A percentile compares a stretch with the other conserved stretches of the same genome.
phyloP scores from a whole-genome alignment of 2,888 invertebrate genomes.

The Cryptops parisi region DNA sequence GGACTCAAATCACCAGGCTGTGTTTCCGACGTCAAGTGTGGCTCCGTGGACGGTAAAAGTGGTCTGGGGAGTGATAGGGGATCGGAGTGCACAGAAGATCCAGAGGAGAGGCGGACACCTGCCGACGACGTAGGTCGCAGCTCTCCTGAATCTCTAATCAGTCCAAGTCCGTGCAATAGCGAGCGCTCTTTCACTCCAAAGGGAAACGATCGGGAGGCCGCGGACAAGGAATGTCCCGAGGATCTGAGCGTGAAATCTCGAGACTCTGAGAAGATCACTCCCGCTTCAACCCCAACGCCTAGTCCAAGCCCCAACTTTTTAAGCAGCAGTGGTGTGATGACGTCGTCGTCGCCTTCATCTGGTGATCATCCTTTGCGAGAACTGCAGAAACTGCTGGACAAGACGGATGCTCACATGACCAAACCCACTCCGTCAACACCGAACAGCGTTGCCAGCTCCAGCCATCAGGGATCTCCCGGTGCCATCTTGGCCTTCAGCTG shows the following conservation, averaged over 20 bases:
- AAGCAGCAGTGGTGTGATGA: constrained; percentile 39
- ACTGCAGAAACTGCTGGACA: constrained; percentile 87
- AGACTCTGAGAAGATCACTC: constrained; percentile 6
- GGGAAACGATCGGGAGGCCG: neutral
- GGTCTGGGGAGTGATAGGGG: neutral
- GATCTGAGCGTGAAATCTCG: constrained; percentile 13
- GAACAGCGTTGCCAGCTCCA: constrained; percentile 18
- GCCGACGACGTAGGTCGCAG: neutral
- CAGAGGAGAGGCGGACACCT: constrained; percentile 1
- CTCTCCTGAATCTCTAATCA: constrained; percentile 11
- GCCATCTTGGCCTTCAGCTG: constrained; percentile 81
- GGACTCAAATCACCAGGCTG: constrained; percentile 7
- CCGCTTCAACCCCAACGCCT: constrained; percentile 2
- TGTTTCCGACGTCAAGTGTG: neutral
- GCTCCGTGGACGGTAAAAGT: neutral
- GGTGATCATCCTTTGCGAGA: constrained; percentile 78
- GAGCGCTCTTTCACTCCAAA: constrained; percentile 12
- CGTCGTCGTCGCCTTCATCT: constrained; percentile 25
- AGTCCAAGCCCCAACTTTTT: constrained; percentile 5
- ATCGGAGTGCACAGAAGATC: neutral
- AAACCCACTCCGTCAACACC: constrained; percentile 16
- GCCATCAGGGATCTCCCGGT: constrained; percentile 41
- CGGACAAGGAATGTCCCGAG: constrained; percentile 8
- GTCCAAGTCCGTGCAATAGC: constrained; percentile 10
- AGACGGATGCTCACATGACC: constrained; percentile 51